These are phyloP conservation scores for Denticeps clupeoides DNA, from an alignment of 2,797 vertebrate species.

Conservation along the genomic window DNA sequence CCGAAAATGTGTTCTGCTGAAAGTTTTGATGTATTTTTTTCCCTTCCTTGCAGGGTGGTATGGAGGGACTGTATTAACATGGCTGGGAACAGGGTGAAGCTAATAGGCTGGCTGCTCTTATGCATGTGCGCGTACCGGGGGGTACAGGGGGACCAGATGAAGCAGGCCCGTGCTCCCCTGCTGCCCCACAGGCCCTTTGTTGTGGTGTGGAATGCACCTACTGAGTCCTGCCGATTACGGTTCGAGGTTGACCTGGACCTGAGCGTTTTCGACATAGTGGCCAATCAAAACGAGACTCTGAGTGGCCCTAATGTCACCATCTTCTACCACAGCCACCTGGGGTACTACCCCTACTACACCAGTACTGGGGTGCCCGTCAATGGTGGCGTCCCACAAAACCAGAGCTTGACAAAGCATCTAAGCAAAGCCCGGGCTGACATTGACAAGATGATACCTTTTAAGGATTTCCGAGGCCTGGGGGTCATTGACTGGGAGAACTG, in stretches of 20 bases:
- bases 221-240: conserved; percentile 65
- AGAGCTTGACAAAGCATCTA: conserved; percentile 72
- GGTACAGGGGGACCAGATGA: conserved; percentile 33
- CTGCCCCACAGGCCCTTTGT: conserved; percentile 68
- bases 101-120: conserved; percentile 23
- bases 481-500: conserved; percentile 89
- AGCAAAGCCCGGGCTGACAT: conserved; percentile 71
- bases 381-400: conserved; percentile 78
- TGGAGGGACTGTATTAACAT: conserved; percentile 29
- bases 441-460: conserved; percentile 61
- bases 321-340: conserved; percentile 80
- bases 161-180: conserved; percentile 57
- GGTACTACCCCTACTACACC: conserved; percentile 76
- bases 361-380: conserved; percentile 58
- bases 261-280: conserved; percentile 70
- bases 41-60: conserved; percentile 21
- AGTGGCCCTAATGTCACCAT: conserved; percentile 76
- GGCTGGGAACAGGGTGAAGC: conserved; percentile 34
- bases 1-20: conserved; percentile 31
- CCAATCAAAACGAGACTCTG: conserved; percentile 73
- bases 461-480: conserved; percentile 72
- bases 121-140: conserved; percentile 17
- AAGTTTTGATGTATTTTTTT: conserved; percentile 17
- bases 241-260: conserved; percentile 81
- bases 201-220: conserved; percentile 79